A percentile compares a stretch with the other conserved stretches of the same genome.
Evolutionary conservation across 2,113 vertebrate species (phyloP).

Genomic region (Alligator mississippiensis): DNA sequence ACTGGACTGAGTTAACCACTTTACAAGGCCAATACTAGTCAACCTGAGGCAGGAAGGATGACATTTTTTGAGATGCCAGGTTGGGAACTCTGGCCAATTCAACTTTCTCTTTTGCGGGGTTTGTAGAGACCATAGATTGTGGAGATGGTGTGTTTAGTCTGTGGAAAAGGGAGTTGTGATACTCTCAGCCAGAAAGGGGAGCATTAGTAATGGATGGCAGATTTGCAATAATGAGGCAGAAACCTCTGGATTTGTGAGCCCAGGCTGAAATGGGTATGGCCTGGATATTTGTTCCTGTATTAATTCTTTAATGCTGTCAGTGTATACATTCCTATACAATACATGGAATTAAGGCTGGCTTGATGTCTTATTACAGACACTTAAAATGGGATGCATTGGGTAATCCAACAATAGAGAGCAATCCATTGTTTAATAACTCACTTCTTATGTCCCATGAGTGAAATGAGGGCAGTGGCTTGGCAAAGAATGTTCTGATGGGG

Average conservation of each 20-base stretch:
- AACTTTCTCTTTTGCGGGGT: background rate
- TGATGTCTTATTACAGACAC: background rate
- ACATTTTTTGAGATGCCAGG: background rate
- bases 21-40: background rate
- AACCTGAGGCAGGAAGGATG: background rate
- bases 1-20: background rate
- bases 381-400: background rate
- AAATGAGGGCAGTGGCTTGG: background rate
- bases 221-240: constrained; percentile 17
- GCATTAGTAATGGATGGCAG: constrained; percentile 59
- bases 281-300: constrained; percentile 60
- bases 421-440: background rate
- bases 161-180: constrained; percentile 33
- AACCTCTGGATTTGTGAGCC: constrained; percentile 19
- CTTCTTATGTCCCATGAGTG: background rate
- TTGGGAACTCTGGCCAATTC: background rate
- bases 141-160: constrained; percentile 26
- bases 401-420: background rate
- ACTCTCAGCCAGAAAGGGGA: constrained; percentile 51
- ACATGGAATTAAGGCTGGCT: background rate
- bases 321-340: background rate
- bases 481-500: background rate
- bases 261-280: constrained; percentile 16
- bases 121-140: background rate
- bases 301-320: constrained; percentile 16